phyloP scores from a whole-genome alignment of 2,888 invertebrate genomes.

The Nebria salina region DNA sequence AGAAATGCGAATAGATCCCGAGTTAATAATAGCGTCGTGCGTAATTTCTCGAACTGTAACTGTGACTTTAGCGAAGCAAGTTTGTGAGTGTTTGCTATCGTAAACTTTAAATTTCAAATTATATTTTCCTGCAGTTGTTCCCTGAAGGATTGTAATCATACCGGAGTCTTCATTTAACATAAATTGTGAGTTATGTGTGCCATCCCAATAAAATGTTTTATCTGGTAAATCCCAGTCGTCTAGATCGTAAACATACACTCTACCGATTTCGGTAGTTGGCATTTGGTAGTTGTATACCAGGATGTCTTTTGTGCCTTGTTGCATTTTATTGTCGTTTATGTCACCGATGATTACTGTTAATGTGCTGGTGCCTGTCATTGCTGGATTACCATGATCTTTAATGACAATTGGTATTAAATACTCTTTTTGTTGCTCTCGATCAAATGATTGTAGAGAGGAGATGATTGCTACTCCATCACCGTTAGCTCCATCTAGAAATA shows the following conservation, averaged over 20 bases:
- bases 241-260: slow-evolving; percentile 95
- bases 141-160: slow-evolving; percentile 94
- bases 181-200: slow-evolving; percentile 85
- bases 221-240: slow-evolving; percentile 99
- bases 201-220: slow-evolving; percentile 96
- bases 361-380: slow-evolving; percentile 95
- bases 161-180: slow-evolving; percentile 91
- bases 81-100: slow-evolving; percentile 93
- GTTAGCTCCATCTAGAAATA: slow-evolving; percentile 86
- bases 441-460: slow-evolving; percentile 90
- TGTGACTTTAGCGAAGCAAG: slow-evolving; percentile 96
- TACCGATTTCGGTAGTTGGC: slow-evolving; percentile 87
- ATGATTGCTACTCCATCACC: slow-evolving; percentile 98
- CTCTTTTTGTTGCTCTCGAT: slow-evolving; percentile 95
- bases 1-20: slow-evolving; percentile 91
- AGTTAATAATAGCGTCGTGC: slow-evolving; percentile 94
- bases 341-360: slow-evolving; percentile 97
- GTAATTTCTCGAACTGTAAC: slow-evolving; percentile 94
- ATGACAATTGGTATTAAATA: slow-evolving; percentile 97
- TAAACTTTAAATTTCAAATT: slow-evolving; percentile 87
- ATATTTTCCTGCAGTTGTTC: slow-evolving; percentile 88
- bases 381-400: slow-evolving; percentile 96
- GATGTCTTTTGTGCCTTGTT: slow-evolving; percentile 95
- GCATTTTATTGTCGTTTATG: slow-evolving; percentile 98
- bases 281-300: slow-evolving; percentile 97